Base-by-base conservation (phyloP, 2,888 invertebrate genomes). In the Ferdinandea cuprea region DNA sequence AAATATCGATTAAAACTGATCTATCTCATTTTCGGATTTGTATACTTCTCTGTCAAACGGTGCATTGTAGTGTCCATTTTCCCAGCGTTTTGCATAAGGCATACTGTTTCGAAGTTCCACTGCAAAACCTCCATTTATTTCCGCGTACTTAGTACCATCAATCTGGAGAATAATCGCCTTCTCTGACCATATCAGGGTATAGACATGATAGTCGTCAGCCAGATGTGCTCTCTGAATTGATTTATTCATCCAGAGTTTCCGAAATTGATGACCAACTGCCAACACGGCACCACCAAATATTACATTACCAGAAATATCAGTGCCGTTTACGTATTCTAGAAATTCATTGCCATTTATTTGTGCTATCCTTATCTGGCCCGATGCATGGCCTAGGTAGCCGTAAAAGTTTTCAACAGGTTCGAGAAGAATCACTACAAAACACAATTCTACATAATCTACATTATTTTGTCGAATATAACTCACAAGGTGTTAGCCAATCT, bases 401-500 rank as follows among this genome's bases (percentile, higher is more conserved):
- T 95, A 96, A 9, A 91, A 89, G 44, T 92, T 92, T 58, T 93
- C 92, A 8, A 92, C 90, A 0, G 96, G 95, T 86, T 95, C 94
- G 86, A 95, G 87, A 74, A 92, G 93, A 6, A 95, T 90, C 87
- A 94, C 95, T 95, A 30, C 11, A 63, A 15, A 40, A 28, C 5
- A 25, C 5, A n/a, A 3, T 25, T 25, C 25, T 25, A 25, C 5
- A 25, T 2, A 21, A 8, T 9, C 1, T 17, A 3, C 44, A 19
- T 9, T 11, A 17, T 19, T 44, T 40, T 13, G 13, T 11, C 9
- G 11, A 48, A 21, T 48, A 37, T 7, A 21, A 86, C 87, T 91
- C 90, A 95, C 95, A 92, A 59, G 96, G 96, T 87, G 95, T 92
- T 17, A 96, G 91, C 96, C 96, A 96, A 88, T 96, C 95, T 0